Percentiles rank a stretch among this genome's conserved stretches.
Conservation (phyloP, 2,113 vertebrate species). For the Corythoichthys intestinalis region DNA sequence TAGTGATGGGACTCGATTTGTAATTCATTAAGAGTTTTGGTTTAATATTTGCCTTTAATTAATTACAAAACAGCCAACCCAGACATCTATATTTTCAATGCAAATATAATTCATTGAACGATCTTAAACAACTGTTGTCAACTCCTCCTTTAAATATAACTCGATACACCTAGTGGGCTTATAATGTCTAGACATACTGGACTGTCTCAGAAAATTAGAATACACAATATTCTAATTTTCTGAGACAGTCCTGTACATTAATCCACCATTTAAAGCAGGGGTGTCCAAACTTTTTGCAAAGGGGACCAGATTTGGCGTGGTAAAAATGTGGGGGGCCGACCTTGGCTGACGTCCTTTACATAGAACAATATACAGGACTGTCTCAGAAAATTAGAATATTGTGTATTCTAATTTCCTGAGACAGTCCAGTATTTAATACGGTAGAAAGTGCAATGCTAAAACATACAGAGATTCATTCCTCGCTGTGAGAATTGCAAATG, state of each 20-base stretch:
- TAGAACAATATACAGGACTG: no score
- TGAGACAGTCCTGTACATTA: no score
- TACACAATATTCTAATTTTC: no score
- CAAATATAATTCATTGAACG: neutral
- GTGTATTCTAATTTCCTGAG: no score
- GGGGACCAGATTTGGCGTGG: no score
- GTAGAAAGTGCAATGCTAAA: conserved; percentile 5
- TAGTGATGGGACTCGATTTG: neutral
- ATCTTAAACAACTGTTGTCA: neutral
- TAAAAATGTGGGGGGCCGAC: no score
- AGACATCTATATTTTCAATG: neutral
- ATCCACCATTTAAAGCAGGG: no score
- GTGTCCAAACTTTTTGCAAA: no score
- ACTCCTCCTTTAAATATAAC: neutral
- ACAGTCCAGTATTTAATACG: conserved; percentile 15
- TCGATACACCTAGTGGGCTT: neutral
- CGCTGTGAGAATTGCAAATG: conserved; percentile 30
- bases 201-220: no score
- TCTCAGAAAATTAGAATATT: no score
- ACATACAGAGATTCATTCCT: conserved; percentile 26
- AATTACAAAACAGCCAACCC: neutral
- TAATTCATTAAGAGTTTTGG: neutral
- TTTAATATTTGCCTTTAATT: neutral
- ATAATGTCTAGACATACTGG: neutral
- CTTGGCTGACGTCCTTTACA: no score